phyloP scores from a whole-genome alignment of 2,888 invertebrate genomes.

The Phorcus lineatus region DNA sequence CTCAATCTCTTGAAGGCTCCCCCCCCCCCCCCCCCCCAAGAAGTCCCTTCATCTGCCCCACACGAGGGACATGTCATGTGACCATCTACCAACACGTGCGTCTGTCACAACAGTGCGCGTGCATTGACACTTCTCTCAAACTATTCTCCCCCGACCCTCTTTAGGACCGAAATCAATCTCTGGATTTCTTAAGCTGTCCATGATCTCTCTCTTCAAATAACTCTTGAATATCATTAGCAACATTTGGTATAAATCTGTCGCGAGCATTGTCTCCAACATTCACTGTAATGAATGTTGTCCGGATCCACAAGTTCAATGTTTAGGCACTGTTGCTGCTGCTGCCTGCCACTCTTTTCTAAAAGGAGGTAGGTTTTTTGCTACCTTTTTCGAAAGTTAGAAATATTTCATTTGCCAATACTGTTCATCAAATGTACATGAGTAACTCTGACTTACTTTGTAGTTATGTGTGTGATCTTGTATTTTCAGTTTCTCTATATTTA shows the following conservation, averaged over 20 bases:
- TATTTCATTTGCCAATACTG: too few species aligned
- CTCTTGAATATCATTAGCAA: conserved; percentile 3
- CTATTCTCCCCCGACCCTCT: background rate
- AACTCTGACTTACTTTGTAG: too few species aligned
- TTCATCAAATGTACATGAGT: too few species aligned
- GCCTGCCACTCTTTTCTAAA: background rate
- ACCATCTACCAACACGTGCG: conserved; percentile 8
- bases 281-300: background rate
- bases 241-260: background rate
- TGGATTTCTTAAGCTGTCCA: conserved; percentile 11
- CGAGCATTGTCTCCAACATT: background rate
- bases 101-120: background rate
- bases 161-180: background rate
- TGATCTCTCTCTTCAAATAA: background rate
- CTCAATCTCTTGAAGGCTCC: too few species aligned
- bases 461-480: too few species aligned
- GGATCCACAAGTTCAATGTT: background rate
- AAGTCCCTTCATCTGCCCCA: background rate
- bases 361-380: too few species aligned
- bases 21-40: too few species aligned
- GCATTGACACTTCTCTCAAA: background rate
- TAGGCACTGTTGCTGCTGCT: background rate
- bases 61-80: background rate
- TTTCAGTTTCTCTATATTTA: too few species aligned
- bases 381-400: too few species aligned